Conservation (phyloP, 2,888 invertebrate species). For the Catotricha subobsoleta region DNA sequence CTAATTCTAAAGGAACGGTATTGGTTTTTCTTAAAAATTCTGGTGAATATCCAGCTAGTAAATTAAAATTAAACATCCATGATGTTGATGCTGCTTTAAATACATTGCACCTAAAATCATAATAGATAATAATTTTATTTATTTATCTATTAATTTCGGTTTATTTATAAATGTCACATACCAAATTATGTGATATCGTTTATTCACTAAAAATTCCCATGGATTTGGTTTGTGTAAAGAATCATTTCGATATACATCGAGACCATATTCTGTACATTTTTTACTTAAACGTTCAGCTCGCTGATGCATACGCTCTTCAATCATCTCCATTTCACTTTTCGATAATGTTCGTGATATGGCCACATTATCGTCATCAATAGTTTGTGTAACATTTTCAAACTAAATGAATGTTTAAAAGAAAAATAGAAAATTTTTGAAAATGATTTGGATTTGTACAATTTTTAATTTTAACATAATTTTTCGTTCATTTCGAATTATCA, state of each 20-base stretch:
- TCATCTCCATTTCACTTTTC: slow-evolving; percentile 25
- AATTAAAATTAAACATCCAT: slow-evolving; percentile 83
- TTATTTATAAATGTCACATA: slow-evolving; percentile 19
- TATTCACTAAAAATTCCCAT: slow-evolving; percentile 71
- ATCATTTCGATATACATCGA: slow-evolving; percentile 26
- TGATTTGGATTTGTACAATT: too few relatives aligned
- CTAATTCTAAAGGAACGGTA: slow-evolving; percentile 57
- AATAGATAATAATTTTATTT: background rate
- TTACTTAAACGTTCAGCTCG: slow-evolving; percentile 24
- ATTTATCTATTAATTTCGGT: background rate
- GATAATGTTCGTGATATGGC: slow-evolving; percentile 19
- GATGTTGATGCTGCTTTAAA: slow-evolving; percentile 78
- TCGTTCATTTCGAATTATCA: too few relatives aligned
- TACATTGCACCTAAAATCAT: slow-evolving; percentile 46
- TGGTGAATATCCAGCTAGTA: slow-evolving; percentile 65
- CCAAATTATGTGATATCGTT: slow-evolving; percentile 66
- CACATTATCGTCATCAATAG: background rate
- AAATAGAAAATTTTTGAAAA: too few relatives aligned
- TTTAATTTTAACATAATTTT: too few relatives aligned
- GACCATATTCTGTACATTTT: slow-evolving; percentile 26
- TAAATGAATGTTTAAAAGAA: too few relatives aligned
- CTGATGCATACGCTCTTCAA: slow-evolving; percentile 28
- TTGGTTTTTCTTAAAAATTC: slow-evolving; percentile 59
- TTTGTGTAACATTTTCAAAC: slow-evolving; percentile 8
- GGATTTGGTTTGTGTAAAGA: slow-evolving; percentile 47